Evolutionary conservation across 2,888 invertebrate genomes (phyloP), one percentile per base, ranked within the genome.

Genomic region (Cheilosia grossa): DNA sequence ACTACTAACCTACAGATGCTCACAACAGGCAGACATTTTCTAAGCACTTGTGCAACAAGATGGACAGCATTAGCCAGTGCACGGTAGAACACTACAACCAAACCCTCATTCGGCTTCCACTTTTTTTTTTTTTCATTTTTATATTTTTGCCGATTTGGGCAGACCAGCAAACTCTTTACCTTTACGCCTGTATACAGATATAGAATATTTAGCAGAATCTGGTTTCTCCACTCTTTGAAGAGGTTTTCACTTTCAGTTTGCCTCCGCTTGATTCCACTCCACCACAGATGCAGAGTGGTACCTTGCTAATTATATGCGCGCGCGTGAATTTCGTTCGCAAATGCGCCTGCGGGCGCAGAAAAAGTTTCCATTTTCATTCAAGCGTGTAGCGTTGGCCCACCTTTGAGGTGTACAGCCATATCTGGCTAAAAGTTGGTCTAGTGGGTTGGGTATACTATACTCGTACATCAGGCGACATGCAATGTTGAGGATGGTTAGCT

Each of bases 221-320:
- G 77, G 77, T 78, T 78, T 78, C 77, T 44, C 47, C 47, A n/a
- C 10, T 30, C 27, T 64, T 51, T 59, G 37, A 47, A 77, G 67
- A 24, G 59, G 75, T 77, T 77, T 77, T 77, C 75, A 77, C 75
- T 77, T 77, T 77, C 75, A 77, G 53, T 59, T 67, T 15, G 59
- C 59, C 40, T 42, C 54, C 27, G 19, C 67, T 19, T 44, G 19
- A 51, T 27, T 53, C 53, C 40, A 21, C 42, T 17, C 2, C 13
- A 13, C 21, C 33, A 47, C 49, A n/a, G 27, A 21, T 21, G 33
- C 37, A 40, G n/a, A 13, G 27, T 21, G 67, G 27, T 42, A 13
- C n/a, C 49, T 59, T 17, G 63, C 69, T 74, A 69, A 81, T 74
- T 80, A 72, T 79, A 80, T 63, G 80, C 69, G 74, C 51, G 75